Base-by-base conservation (phyloP, 2,797 vertebrate species). In the Phrynocephalus forsythii region DNA sequence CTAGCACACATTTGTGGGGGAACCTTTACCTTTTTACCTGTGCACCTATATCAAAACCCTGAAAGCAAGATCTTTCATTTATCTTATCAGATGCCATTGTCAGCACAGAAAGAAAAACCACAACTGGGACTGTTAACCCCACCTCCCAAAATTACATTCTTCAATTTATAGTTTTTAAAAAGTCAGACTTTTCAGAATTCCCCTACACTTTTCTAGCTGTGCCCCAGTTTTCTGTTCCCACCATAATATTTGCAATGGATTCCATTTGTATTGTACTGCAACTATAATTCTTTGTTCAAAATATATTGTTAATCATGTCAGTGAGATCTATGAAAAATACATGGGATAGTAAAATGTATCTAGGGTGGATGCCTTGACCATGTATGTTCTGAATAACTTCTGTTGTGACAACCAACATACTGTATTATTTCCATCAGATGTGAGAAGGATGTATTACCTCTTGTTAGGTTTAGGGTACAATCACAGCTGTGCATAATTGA, bases 171-270 rank as follows among this genome's bases (percentile, higher is more conserved):
- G 52, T 56, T 56, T 56, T 56, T 11, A 56, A 56, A 56, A 56
- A 56, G 38, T 44, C 13, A 56, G 13, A 16, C 63, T 72, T 4
- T 15, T 18, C 4, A 82, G 67, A 78, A 24, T 24, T 10, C 24
- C 87, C 26, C 2, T 78, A 84, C 56, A 22, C 1, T 72, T 66
- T 66, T 11, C 18, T 13, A 82, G 15, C 56, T n/a, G 69, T 85
- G 16, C 7, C 76, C 20, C 71, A 78, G 20, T 5, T 72, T 8
- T 20, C 78, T 84, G 9, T 13, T 15, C 69, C 13, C 20, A 69
- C 18, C 72, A 18, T 4, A 75, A 10, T 56, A 79, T 87, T 93
- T 77, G 84, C 85, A 66, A 18, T 83, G 18, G 4, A 10, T 85
- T 75, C 89, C 48, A 48, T 44, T 15, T 18, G 0, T 82, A 24